These are phyloP conservation scores for Ormyrus nitidulus DNA, from an alignment of 2,888 invertebrate species.

Conservation along the genomic window DNA sequence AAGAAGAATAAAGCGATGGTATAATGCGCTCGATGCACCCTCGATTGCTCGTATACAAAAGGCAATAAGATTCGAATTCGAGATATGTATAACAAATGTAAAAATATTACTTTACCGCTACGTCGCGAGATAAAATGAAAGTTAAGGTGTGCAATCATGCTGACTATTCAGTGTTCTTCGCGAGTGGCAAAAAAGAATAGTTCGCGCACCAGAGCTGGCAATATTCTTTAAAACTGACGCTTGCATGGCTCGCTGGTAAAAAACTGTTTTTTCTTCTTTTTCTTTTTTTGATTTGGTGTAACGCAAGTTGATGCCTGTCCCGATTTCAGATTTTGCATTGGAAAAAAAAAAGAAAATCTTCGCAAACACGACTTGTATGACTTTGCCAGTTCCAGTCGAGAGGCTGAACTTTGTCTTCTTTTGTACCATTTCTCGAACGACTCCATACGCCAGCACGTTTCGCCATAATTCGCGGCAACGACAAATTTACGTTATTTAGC, in stretches of 20 bases:
- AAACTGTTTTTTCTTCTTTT: too few relatives aligned
- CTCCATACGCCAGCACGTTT: conserved; percentile 61
- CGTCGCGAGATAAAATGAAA: conserved; percentile 43
- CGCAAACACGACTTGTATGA: neutral
- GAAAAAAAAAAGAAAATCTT: neutral
- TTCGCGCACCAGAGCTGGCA: neutral
- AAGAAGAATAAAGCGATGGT: conserved; percentile 47
- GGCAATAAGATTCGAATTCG: conserved; percentile 38
- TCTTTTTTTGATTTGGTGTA: too few relatives aligned
- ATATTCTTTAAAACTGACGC: neutral
- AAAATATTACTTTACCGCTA: conserved; percentile 40
- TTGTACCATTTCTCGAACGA: conserved; percentile 20
- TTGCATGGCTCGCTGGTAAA: too few relatives aligned
- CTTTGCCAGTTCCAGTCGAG: conserved; percentile 25
- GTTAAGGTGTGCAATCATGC: conserved; percentile 1
- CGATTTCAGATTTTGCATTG: neutral
- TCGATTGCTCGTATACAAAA: conserved; percentile 50
- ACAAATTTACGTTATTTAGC: conserved; percentile 59
- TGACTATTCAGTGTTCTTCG: neutral
- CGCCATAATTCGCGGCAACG: conserved; percentile 65
- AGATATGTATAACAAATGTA: conserved; percentile 52
- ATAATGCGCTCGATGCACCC: neutral
- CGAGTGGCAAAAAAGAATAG: neutral
- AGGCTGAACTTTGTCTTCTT: conserved; percentile 1
- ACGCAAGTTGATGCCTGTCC: too few relatives aligned